Conservation (phyloP, 2,113 vertebrate genomes). For the Phalacrocorax carbo region DNA sequence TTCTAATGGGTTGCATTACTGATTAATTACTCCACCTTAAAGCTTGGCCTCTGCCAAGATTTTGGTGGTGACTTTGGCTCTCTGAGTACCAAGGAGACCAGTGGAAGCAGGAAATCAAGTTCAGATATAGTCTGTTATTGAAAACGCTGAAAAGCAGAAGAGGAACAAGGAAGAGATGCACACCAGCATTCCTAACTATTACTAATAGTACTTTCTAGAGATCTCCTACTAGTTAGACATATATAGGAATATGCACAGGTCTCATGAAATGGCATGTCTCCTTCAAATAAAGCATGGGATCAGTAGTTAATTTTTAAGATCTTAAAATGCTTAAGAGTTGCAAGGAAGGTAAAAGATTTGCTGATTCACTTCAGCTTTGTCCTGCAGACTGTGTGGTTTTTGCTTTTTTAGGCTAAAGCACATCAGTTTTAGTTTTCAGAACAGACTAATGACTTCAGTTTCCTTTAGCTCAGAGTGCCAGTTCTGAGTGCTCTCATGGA, state of each 20-base stretch:
- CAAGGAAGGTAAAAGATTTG: background rate
- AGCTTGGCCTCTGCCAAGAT: conserved; percentile 8
- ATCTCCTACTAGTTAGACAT: background rate
- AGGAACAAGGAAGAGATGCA: background rate
- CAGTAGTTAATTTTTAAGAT: background rate
- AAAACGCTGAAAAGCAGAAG: background rate
- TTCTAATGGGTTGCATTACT: background rate
- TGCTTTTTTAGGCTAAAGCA: background rate
- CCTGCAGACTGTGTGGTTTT: background rate
- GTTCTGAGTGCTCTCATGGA: background rate
- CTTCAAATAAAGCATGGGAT: background rate
- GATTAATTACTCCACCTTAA: background rate
- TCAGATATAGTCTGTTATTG: background rate
- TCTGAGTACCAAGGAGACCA: background rate
- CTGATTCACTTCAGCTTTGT: background rate
- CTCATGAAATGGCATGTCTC: background rate
- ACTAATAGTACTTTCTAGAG: background rate
- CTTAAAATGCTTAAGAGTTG: background rate
- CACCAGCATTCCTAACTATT: background rate
- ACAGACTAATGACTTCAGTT: background rate
- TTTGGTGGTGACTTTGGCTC: conserved; percentile 13
- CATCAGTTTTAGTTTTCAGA: background rate
- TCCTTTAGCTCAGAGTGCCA: background rate
- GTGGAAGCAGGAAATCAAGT: background rate
- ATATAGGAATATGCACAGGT: background rate